These are phyloP conservation scores for Pseudorhiza aurosa DNA, from an alignment of 30 jellyfish, hydroid and myxozoan genomes.

Conservation along the genomic window DNA sequence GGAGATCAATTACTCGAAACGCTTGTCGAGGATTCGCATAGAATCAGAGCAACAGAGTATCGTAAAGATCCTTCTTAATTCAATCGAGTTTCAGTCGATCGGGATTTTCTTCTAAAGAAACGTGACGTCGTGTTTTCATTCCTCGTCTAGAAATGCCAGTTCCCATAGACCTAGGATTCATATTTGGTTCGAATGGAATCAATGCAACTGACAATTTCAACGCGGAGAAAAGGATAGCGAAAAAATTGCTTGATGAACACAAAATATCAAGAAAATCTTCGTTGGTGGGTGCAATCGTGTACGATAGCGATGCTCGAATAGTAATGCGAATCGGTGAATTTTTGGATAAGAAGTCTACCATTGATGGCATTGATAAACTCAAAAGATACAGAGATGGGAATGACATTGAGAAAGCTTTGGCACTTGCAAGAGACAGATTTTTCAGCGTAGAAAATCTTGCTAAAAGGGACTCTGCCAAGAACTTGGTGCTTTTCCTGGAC, in stretches of 20 bases:
- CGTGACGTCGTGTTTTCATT: no score
- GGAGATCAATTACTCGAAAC: no score
- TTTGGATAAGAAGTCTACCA: not conserved
- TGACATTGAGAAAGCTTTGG: conserved; percentile 54
- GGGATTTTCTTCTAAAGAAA: no score
- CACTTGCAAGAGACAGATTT: conserved; percentile 28
- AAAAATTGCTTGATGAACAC: conserved; percentile 9
- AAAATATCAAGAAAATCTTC: conserved; percentile 35
- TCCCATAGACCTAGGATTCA: conserved; percentile 63
- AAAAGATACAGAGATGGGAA: not conserved
- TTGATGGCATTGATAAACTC: not conserved
- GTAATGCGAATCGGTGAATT: conserved; percentile 44
- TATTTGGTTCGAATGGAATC: conserved; percentile 40
- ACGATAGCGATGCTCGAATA: conserved; percentile 4
- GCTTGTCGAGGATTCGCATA: no score
- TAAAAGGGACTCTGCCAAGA: conserved; percentile 34
- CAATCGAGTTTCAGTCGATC: no score
- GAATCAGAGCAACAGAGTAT: no score
- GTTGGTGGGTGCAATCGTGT: conserved; percentile 38
- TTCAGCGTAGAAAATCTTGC: conserved; percentile 30
- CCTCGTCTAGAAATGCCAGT: conserved; percentile 50
- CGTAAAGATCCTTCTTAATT: no score
- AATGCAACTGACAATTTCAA: conserved; percentile 25
- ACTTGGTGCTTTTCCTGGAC: conserved; percentile 63
- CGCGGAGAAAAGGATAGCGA: conserved; percentile 55